Base-by-base conservation (phyloP, 2,888 invertebrate species). In the Amiota communis region DNA sequence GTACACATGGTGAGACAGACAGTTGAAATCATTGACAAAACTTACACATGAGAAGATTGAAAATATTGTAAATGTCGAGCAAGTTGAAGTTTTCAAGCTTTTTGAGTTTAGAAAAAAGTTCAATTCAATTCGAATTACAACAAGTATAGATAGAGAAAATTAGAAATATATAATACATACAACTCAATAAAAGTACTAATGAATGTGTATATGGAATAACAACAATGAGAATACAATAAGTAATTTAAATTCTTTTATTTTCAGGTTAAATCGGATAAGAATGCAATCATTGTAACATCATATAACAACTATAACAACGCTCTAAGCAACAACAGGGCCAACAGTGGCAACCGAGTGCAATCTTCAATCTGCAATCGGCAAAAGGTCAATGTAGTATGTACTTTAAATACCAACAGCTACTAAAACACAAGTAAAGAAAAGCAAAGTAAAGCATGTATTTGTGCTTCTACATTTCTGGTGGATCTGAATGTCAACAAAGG, bases 141-240 rank as follows among this genome's bases (percentile, higher is more conserved):
- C 23, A 23, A 59, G 59, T 57, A 15, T 59, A 61, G 23, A 23
- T 2, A 23, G 3, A 23, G 23, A 23, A 23, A 61, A 61, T 36
- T 36, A 6, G 6, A 36, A 36, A 4, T 36, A n/a, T n/a, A n/a
- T 6, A 36, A 36, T 36, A 6, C 6, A 36, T 36, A 36, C 8
- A 36, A 23, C 23, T 23, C 23, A 36, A 6, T 36, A 6, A 3
- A 15, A 23, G 4, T 12, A 23, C 61, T 1, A 12, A 61, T 15
- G 15, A 8, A 56, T 23, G n/a, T 23, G 3, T 23, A 23, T 1
- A 23, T 3, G 1, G 23, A 68, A 49, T 69, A 72, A 72, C 73
- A 64, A 71, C 63, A 47, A 73, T 79, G 73, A 81, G 77, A 80
- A 80, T 78, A 79, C 79, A 80, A 81, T 80, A 82, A 82, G 81